These are phyloP conservation scores for Hyalella azteca DNA, from an alignment of 2,888 invertebrate genomes.

Conservation along the genomic window DNA sequence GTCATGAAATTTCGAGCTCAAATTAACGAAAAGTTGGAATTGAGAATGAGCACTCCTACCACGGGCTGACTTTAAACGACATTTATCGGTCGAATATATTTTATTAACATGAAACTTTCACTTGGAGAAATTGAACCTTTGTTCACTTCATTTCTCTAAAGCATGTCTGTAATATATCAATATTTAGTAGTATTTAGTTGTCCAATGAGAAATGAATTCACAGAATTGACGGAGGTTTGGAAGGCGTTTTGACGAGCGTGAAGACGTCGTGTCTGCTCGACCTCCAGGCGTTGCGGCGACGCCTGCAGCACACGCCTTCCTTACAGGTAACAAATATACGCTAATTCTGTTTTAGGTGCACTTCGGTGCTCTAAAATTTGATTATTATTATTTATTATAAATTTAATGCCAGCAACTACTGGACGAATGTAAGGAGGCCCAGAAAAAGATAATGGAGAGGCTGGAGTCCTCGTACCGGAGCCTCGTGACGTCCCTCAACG, in stretches of 20 bases:
- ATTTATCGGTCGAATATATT: too few species aligned
- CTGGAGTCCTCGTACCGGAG: constrained; percentile 46
- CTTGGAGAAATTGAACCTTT: too few species aligned
- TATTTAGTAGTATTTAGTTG: too few species aligned
- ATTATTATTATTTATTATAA: neutral
- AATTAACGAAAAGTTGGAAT: too few species aligned
- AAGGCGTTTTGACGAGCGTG: constrained; percentile 42
- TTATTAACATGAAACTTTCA: too few species aligned
- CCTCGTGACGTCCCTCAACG: constrained; percentile 47
- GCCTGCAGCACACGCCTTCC: constrained; percentile 27
- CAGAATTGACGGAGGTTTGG: constrained; percentile 39
- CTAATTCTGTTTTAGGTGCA: neutral
- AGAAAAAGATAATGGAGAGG: constrained; percentile 39
- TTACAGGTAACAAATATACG: constrained; percentile 32
- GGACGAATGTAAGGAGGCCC: constrained; percentile 26
- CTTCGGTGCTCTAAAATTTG: neutral
- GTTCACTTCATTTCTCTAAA: too few species aligned
- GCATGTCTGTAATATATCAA: too few species aligned
- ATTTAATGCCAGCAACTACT: constrained; percentile 39
- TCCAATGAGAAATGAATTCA: too few species aligned
- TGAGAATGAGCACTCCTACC: too few species aligned
- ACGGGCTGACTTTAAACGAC: too few species aligned
- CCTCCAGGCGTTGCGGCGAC: neutral
- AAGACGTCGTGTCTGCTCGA: constrained; percentile 41
- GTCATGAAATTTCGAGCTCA: too few species aligned